A percentile compares a stretch with the other conserved stretches of the same genome.
These are phyloP conservation scores for Dasyornis broadbenti DNA, from an alignment of 2,113 vertebrate species.

Conservation along the genomic window DNA sequence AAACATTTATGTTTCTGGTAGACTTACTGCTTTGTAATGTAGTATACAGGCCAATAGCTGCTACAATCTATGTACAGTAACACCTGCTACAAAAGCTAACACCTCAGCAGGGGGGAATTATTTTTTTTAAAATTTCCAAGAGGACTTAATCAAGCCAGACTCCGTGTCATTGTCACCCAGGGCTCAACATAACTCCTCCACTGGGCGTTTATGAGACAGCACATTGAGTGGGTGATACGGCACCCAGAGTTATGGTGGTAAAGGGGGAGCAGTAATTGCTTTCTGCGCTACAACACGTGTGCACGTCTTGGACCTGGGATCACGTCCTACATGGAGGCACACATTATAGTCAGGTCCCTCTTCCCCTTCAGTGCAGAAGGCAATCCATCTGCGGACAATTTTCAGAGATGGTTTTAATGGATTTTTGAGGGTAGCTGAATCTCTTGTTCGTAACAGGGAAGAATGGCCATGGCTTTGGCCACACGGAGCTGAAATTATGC, in stretches of 20 bases:
- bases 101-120: not conserved
- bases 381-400: not conserved
- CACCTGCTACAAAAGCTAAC: not conserved
- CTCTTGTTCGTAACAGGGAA: not conserved
- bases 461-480: fast-evolving
- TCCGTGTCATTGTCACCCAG: not conserved
- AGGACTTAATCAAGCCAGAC: not conserved
- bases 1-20: not conserved
- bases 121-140: not conserved
- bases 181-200: not conserved
- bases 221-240: fast-evolving
- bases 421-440: not conserved
- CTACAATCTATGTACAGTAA: not conserved
- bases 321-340: not conserved
- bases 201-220: not conserved
- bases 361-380: not conserved
- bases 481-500: not conserved
- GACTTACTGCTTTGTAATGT: not conserved
- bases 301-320: not conserved
- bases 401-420: not conserved
- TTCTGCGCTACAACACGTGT: not conserved
- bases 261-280: not conserved
- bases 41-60: not conserved
- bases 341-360: not conserved
- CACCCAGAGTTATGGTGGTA: not conserved